Percentiles rank a stretch among this genome's conserved stretches.
phyloP scores from a whole-genome alignment of 2,888 invertebrate genomes.

The Cryptocheilus praepositus region DNA sequence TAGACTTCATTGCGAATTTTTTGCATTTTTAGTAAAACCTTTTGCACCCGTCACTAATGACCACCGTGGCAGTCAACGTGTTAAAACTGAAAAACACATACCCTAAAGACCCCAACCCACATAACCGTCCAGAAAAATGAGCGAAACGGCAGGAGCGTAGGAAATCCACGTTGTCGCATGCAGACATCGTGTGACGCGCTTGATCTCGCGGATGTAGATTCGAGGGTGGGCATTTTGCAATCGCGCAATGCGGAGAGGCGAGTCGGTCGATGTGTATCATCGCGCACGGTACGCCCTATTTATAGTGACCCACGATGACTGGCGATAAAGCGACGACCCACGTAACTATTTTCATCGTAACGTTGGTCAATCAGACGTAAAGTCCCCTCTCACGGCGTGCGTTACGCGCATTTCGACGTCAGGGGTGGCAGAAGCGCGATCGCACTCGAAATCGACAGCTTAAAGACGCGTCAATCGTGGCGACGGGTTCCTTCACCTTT shows the following conservation, averaged over 20 bases:
- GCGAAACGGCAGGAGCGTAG: background rate
- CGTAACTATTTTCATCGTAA: constrained; percentile 52
- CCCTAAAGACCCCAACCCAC: no score
- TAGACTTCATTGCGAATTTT: no score
- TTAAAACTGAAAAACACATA: no score
- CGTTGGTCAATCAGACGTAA: constrained; percentile 49
- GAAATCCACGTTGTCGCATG: background rate
- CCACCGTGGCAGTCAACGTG: no score
- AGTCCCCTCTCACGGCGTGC: constrained; percentile 11
- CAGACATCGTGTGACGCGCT: background rate
- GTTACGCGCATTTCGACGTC: constrained; percentile 27
- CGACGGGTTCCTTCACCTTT: no score
- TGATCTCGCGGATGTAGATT: background rate
- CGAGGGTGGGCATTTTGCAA: background rate
- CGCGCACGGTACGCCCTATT: constrained; percentile 26
- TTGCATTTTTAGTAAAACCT: no score
- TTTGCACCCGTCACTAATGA: no score
- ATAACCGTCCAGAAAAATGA: background rate
- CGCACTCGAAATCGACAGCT: background rate
- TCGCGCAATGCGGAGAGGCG: no score
- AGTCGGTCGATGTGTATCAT: no score
- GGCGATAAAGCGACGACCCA: constrained; percentile 43
- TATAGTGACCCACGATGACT: constrained; percentile 37
- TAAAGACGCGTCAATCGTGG: background rate
- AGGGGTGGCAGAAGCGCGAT: background rate